phyloP scores from a whole-genome alignment of 1,140 invertebrate species.

The Formica exsecta region DNA sequence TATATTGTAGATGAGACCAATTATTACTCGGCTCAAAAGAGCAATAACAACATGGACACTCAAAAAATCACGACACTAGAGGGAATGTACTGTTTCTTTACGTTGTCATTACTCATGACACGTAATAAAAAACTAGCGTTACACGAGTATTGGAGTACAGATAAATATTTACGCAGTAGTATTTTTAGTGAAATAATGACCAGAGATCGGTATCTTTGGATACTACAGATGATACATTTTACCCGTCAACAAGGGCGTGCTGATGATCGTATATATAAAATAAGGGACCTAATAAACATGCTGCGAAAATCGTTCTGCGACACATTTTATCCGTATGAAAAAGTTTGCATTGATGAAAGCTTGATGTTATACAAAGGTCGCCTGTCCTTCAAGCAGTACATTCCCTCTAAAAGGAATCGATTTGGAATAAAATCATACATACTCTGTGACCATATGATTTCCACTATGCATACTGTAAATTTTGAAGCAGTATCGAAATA shows the following conservation, averaged over 20 bases:
- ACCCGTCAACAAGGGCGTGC: slow-evolving; percentile 44
- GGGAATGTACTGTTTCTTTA: slow-evolving; percentile 38
- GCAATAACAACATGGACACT: slow-evolving; percentile 28
- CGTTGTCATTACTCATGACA: slow-evolving; percentile 32
- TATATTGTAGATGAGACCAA: slow-evolving; percentile 42
- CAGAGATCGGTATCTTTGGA: slow-evolving; percentile 52
- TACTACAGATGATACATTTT: slow-evolving; percentile 66
- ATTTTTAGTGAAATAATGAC: slow-evolving; percentile 69
- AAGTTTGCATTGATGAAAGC: too few relatives aligned
- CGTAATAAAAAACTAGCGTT: slow-evolving; percentile 26
- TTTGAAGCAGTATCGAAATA: slow-evolving; percentile 32
- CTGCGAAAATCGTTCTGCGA: too few relatives aligned
- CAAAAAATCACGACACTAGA: slow-evolving; percentile 13
- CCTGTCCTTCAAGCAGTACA: too few relatives aligned
- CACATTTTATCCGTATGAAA: too few relatives aligned
- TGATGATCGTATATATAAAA: too few relatives aligned
- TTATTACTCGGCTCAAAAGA: slow-evolving; percentile 30
- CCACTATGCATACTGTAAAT: slow-evolving; percentile 56
- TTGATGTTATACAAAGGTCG: too few relatives aligned
- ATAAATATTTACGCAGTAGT: slow-evolving; percentile 56
- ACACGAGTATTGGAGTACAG: slow-evolving; percentile 68
- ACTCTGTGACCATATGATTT: slow-evolving; percentile 34
- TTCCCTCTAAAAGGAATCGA: too few relatives aligned
- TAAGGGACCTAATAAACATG: too few relatives aligned
- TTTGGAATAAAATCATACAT: too few relatives aligned